phyloP scores from a whole-genome alignment of 2,113 vertebrate species.

The Petromus typicus region DNA sequence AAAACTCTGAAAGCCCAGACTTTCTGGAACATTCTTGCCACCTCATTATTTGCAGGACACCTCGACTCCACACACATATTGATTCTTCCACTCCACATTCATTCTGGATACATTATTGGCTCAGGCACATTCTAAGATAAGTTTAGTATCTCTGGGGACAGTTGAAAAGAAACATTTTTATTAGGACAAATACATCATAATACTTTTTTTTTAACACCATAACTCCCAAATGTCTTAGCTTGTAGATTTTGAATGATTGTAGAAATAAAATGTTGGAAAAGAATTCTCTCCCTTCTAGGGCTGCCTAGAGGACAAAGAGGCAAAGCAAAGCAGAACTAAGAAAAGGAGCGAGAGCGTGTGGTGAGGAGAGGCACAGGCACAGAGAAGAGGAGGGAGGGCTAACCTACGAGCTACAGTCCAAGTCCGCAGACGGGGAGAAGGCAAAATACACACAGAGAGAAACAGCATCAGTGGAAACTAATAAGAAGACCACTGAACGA shows the following conservation, averaged over 20 bases:
- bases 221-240: conserved; percentile 18
- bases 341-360: neutral
- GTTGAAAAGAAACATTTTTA: conserved; percentile 2
- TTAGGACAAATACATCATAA: neutral
- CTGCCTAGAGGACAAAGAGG: neutral
- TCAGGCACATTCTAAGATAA: conserved; percentile 14
- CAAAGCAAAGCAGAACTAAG: neutral
- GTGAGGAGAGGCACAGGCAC: neutral
- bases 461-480: neutral
- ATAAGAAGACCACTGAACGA: neutral
- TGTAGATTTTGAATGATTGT: conserved; percentile 25
- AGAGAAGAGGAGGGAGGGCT: neutral
- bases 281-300: neutral
- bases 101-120: conserved; percentile 14
- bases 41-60: neutral
- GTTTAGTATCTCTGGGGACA: neutral
- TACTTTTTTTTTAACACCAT: neutral
- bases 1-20: neutral
- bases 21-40: neutral
- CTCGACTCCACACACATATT: neutral
- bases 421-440: neutral
- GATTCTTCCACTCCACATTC: neutral
- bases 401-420: neutral
- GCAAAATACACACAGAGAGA: neutral
- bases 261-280: neutral